Evolutionary conservation across 2,888 invertebrate genomes (phyloP).

Genomic region (Perdita meconis): DNA sequence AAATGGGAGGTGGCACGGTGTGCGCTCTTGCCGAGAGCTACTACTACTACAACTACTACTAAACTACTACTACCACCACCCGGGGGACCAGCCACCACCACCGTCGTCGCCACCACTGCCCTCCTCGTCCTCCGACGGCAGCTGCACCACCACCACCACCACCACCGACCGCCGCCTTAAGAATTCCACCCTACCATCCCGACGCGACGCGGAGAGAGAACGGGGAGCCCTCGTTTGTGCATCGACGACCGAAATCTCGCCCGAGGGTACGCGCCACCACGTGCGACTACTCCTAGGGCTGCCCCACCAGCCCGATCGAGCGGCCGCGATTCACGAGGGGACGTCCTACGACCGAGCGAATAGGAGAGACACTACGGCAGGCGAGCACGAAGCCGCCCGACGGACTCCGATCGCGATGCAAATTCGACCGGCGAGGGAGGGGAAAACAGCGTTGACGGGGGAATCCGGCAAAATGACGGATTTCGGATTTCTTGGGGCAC

Average conservation of each 20-base stretch:
- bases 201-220: constrained; percentile 37
- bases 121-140: constrained; percentile 12
- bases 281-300: constrained; percentile 73
- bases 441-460: too few species aligned
- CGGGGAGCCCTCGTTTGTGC: constrained; percentile 51
- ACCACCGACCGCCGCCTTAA: constrained; percentile 41
- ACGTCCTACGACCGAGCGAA: constrained; percentile 66
- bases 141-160: constrained; percentile 41
- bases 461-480: too few species aligned
- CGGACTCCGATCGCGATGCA: constrained; percentile 30
- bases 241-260: constrained; percentile 72
- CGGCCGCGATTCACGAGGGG: constrained; percentile 61
- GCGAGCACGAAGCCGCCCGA: constrained; percentile 60
- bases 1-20: constrained; percentile 75
- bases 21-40: constrained; percentile 70
- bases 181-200: constrained; percentile 64
- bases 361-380: constrained; percentile 66
- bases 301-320: constrained; percentile 65
- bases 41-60: constrained; percentile 62
- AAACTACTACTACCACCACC: constrained; percentile 38
- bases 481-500: too few species aligned
- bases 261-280: constrained; percentile 73
- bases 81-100: constrained; percentile 48
- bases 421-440: too few species aligned
- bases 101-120: constrained; percentile 37